These are phyloP conservation scores for Corythornis vintsioides DNA, from an alignment of 2,113 vertebrate genomes.

Conservation along the genomic window DNA sequence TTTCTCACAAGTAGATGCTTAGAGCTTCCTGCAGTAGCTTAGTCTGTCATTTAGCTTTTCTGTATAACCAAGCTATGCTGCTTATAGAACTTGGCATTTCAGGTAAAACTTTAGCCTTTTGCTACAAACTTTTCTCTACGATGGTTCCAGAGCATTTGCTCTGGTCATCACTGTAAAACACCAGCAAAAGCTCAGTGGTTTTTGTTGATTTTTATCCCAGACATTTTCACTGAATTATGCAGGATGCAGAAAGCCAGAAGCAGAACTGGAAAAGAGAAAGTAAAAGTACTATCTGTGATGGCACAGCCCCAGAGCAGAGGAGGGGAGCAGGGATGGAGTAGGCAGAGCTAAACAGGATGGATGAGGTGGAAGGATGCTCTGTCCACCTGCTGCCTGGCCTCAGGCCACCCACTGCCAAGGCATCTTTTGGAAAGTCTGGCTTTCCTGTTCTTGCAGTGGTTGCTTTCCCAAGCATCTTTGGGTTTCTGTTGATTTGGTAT, in stretches of 20 bases:
- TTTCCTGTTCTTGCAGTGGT: background rate
- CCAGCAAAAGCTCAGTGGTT: background rate
- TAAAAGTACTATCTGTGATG: background rate
- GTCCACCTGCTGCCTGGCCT: background rate
- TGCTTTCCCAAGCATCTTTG: background rate
- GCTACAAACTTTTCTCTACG: background rate
- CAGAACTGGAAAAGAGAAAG: background rate
- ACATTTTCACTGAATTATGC: background rate
- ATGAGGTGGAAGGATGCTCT: background rate
- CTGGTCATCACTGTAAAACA: background rate
- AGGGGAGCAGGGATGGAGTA: background rate
- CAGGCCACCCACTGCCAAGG: accelerated
- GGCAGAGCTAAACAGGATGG: background rate
- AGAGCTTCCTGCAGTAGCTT: background rate
- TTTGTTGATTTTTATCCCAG: background rate
- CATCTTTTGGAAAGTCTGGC: background rate
- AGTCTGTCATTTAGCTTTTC: background rate
- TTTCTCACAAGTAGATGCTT: background rate
- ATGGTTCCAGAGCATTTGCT: background rate
- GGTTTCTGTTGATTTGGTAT: background rate
- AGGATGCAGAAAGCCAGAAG: background rate
- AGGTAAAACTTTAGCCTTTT: background rate
- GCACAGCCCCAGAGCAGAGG: background rate
- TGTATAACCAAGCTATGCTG: background rate
- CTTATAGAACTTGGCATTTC: background rate